Base-by-base conservation (phyloP, 92 coral and sea anemone species). In the Umimayanthus chanpuru region DNA sequence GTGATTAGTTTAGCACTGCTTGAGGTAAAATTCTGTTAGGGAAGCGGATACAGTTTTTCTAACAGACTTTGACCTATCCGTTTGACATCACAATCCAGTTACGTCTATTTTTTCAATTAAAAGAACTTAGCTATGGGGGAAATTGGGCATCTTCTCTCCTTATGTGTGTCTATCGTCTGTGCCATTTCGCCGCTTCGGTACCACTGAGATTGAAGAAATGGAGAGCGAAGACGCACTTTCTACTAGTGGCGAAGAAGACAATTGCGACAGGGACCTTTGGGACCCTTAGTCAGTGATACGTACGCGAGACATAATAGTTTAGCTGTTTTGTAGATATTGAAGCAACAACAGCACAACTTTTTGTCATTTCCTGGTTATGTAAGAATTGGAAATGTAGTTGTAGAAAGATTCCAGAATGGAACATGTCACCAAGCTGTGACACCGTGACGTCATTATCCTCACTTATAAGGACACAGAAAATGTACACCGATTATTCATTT, bases 101-200 rank as follows among this genome's bases (percentile, higher is more conserved):
- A 32, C 36, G 36, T 32, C 36, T 32, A 0, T 32, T 32, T 32
- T 32, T 32, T 32, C 36, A 32, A 32, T 32, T 32, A 32, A 32
- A 32, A 32, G 36, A 32, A 32, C 36, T 32, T 32, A 2, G 70
- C 70, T 64, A 64, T 64, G 70, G n/a, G 70, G 70, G 70, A 64
- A 64, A 64, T 64, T 64, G 70, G 70, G 70, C 70, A 64, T 64
- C 70, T 64, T 64, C 70, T 64, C 70, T 64, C 70, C 18, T 64
- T 64, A 64, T 2, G 0, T 64, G 70, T 64, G 70, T 64, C 9
- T 64, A 64, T 64, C 70, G 70, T 9, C 70, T 64, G 70, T 64
- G 9, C 14, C 70, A 64, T 64, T 64, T 64, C 70, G 70, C 70
- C 70, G 70, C 70, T 64, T 64, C 70, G 70, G 70, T 64, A 64